A percentile compares a stretch with the other conserved stretches of the same genome.
Evolutionary conservation across 2,888 invertebrate species (phyloP).

Genomic region (Agrotis ipsilon): DNA sequence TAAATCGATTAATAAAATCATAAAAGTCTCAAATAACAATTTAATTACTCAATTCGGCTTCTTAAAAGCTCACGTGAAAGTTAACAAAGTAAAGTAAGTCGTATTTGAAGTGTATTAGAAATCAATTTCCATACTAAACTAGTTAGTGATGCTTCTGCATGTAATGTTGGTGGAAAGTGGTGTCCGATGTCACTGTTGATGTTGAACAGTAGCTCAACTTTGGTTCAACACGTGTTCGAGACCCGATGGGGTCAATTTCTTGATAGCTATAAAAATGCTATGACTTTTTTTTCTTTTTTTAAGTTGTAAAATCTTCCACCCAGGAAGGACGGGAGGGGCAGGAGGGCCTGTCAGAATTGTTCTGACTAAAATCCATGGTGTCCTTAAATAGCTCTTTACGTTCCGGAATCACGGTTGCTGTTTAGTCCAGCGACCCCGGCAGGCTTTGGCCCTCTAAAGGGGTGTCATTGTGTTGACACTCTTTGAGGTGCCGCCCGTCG

Average conservation of each 20-base stretch:
- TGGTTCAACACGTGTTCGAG: neutral
- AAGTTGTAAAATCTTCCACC: too few species aligned
- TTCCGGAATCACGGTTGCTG: too few species aligned
- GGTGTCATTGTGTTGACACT: too few species aligned
- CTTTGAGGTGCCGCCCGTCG: too few species aligned
- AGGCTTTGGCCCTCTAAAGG: too few species aligned
- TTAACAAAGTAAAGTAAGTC: conserved; percentile 34
- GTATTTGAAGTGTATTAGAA: conserved; percentile 60
- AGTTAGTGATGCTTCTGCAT: conserved; percentile 51
- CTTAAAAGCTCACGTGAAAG: conserved; percentile 40
- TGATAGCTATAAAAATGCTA: neutral
- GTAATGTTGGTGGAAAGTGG: conserved; percentile 56
- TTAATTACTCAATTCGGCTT: conserved; percentile 41
- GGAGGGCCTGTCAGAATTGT: too few species aligned
- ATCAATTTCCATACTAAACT: conserved; percentile 57
- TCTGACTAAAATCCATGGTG: too few species aligned
- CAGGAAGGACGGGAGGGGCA: too few species aligned
- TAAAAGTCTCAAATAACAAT: conserved; percentile 16
- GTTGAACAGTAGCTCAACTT: conserved; percentile 19
- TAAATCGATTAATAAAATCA: conserved; percentile 20
- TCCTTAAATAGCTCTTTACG: too few species aligned
- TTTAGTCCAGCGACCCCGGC: too few species aligned
- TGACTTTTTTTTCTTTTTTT: too few species aligned
- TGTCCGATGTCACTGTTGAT: conserved; percentile 16
- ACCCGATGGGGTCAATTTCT: neutral